Percentiles rank a stretch among this genome's conserved stretches.
Conservation (phyloP, 2,888 invertebrate species). For the Rugalucina vietnamica region DNA sequence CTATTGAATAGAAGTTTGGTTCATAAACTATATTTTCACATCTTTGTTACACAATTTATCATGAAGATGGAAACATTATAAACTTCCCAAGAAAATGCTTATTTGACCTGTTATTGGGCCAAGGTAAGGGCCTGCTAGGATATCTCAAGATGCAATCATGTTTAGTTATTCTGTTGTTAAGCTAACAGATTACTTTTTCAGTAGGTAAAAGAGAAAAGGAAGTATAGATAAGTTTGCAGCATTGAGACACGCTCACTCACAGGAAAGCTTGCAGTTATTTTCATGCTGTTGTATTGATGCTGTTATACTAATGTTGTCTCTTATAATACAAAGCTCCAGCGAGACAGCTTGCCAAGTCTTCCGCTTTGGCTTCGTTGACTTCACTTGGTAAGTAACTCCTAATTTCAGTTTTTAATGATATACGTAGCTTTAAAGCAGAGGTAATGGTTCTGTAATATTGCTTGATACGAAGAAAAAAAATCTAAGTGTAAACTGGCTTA, state of each 20-base stretch:
- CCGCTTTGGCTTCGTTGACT: conserved; percentile 95
- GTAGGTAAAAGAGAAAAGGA: conserved; percentile 19
- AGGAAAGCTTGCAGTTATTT: background rate
- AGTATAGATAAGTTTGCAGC: conserved; percentile 2
- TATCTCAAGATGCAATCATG: no score
- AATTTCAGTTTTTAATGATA: no score
- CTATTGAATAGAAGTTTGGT: no score
- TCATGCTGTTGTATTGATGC: background rate
- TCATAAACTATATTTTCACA: no score
- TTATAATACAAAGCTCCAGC: conserved; percentile 86
- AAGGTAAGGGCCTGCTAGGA: conserved; percentile 21
- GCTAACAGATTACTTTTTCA: conserved; percentile 50
- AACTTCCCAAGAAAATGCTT: background rate
- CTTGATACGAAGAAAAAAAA: no score
- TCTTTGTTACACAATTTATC: no score
- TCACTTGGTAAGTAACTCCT: conserved; percentile 94
- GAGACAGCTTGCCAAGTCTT: conserved; percentile 89
- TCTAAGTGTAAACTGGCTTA: no score
- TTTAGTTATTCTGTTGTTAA: no score
- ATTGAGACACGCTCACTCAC: background rate
- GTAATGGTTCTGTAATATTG: no score
- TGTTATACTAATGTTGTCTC: conserved; percentile 70
- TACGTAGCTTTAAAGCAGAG: no score
- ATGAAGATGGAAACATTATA: no score
- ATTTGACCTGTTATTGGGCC: background rate